Base-by-base conservation (phyloP, 2,797 vertebrate genomes). In the Rhinella marina region DNA sequence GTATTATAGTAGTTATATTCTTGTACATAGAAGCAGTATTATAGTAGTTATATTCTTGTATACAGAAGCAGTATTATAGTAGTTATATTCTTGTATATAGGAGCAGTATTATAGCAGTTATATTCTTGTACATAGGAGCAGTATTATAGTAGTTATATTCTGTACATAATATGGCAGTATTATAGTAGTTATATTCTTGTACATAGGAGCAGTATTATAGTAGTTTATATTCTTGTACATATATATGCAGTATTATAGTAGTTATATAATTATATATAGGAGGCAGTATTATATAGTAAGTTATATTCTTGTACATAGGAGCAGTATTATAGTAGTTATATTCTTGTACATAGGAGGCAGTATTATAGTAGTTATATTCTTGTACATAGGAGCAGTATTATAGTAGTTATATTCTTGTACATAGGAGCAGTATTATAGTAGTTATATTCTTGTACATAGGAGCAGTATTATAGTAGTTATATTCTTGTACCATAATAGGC, bases 281-380 rank as follows among this genome's bases (percentile, higher is more conserved):
- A 16, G 9, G 9, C 72, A 48, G 72, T 73, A 48, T 73, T 48
- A 48, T 48, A 50, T n/a, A n/a, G n/a, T 32, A 48, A 73, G 72
- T 50, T 73, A 73, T 73, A 73, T 50, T 73, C 32, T 21, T 73
- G 32, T 73, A 73, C 19, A 48, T 73, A 48, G 72, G 72, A 23
- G 72, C 72, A 75, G 72, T 75, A 75, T 75, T 73, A 73, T 73
- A 73, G 70, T 73, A 73, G 70, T 73, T 73, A 73, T 73, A 73
- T 70, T 70, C 16, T 27, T 68, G 64, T 68, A 68, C 12, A 68
- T 16, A 68, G 64, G 64, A 19, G 68, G 13, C 29, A 70, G 68
- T 70, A 70, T 70, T 70, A 70, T 70, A 70, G 27, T 70, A 70
- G 68, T 70, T 70, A 66, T 66, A 32, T 70, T 70, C 68, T 32